Conservation (phyloP, 2,888 invertebrate genomes). For the Furcula furcula region DNA sequence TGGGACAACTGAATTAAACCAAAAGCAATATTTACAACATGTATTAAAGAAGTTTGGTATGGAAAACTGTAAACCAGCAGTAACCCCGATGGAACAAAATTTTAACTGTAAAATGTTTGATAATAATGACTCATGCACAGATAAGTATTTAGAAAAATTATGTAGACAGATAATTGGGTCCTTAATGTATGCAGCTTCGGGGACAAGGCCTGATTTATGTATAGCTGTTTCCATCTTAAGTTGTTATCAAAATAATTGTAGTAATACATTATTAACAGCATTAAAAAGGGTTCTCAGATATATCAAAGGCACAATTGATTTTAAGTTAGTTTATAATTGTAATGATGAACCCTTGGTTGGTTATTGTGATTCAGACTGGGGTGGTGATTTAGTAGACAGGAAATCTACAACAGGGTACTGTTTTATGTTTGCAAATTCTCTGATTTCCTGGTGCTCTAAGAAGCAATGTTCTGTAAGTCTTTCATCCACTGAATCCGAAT, state of each 20-base stretch:
- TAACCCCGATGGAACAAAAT: slow-evolving; percentile 15
- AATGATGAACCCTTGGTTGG: neutral
- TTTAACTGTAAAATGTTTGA: slow-evolving; percentile 14
- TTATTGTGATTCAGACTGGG: slow-evolving; percentile 9
- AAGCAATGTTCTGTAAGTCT: slow-evolving; percentile 2
- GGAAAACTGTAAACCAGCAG: no score
- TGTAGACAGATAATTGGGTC: slow-evolving; percentile 4
- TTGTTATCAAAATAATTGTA: neutral
- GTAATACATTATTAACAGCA: neutral
- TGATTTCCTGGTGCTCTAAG: slow-evolving; percentile 5
- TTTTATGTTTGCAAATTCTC: slow-evolving; percentile 6
- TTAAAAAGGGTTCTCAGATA: slow-evolving; percentile 1
- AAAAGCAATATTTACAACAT: no score
- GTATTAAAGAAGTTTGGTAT: no score
- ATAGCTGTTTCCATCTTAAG: neutral
- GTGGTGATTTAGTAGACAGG: neutral
- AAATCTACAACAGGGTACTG: slow-evolving; percentile 3
- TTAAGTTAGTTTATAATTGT: slow-evolving; percentile 1
- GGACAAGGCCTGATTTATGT: neutral
- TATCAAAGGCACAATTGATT: neutral
- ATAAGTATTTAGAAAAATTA: slow-evolving; percentile 17
- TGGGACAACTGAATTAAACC: no score
- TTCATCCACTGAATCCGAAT: slow-evolving; percentile 4
- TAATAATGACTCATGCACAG: slow-evolving; percentile 18
- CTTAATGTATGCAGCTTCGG: no score